These are phyloP conservation scores for Leucosticte australis DNA, from an alignment of 2,113 vertebrate genomes.

Conservation along the genomic window DNA sequence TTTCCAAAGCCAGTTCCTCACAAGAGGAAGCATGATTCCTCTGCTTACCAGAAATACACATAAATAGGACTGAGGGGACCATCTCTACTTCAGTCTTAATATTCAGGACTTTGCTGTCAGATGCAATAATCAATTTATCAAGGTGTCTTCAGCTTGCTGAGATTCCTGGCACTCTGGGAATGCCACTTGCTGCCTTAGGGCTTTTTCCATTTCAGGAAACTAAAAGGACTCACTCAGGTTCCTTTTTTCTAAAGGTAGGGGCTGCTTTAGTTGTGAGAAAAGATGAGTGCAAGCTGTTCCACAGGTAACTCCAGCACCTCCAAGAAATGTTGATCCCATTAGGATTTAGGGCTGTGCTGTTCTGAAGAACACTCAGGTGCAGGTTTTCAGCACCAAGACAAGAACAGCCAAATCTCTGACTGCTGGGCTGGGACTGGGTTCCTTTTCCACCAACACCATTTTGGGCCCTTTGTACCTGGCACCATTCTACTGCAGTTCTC, in stretches of 20 bases:
- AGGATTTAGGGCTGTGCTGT: not conserved
- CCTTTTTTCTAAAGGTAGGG: not conserved
- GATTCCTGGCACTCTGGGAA: not conserved
- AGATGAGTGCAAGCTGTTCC: not conserved
- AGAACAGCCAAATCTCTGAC: not conserved
- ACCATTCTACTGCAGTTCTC: not conserved
- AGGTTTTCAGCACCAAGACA: not conserved
- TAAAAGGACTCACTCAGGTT: not conserved
- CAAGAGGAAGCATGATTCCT: not conserved
- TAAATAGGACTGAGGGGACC: not conserved
- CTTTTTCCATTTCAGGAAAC: not conserved
- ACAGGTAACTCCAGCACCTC: not conserved
- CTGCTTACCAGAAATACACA: not conserved
- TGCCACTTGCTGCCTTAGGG: not conserved
- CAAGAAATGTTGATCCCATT: not conserved
- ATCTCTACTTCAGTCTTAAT: not conserved
- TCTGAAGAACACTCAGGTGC: not conserved
- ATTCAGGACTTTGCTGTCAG: not conserved
- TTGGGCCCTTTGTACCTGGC: not conserved
- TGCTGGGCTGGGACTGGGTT: not conserved
- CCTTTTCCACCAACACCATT: not conserved
- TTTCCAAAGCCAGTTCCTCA: not conserved
- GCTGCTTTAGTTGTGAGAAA: not conserved
- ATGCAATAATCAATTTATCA: not conserved
- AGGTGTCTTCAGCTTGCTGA: not conserved